Base-by-base conservation (phyloP, 2,888 invertebrate genomes). In the Danaus chrysippus region DNA sequence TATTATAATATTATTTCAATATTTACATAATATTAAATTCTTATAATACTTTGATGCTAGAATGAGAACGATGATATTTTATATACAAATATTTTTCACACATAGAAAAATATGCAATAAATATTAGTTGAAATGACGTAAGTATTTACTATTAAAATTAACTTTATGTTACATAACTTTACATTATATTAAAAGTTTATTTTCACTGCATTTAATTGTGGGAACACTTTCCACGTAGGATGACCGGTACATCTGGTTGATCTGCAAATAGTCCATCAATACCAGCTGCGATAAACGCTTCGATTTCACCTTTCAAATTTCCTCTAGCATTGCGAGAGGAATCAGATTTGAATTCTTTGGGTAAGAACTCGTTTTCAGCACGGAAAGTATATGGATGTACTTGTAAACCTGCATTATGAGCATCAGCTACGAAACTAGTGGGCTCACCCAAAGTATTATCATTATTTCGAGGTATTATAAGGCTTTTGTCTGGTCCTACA, bases 311-410 rank as follows among this genome's bases (percentile, higher is more conserved):
- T 15, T 61, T 76, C 53, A 82, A 74, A 62, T 90, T 72, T 11
- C 90, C 90, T 13, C 81, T 73, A 3, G 81, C 82, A 43, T 72
- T 69, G 15, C 71, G 71, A 0, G 79, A 79, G 3, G 73, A 19
- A 1, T 71, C 69, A 55, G 76, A 83, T 10, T 75, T 78, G 61
- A 79, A 89, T 63, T 90, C 87, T 10, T 72, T 73, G 3, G 90
- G 90, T 1, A 91, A 74, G 66, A 71, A 91, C 0, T 63, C 43
- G 61, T 88, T 88, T 68, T 90, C 90, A 15, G 88, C 81, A 0
- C 90, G 79, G 66, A 89, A 89, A 0, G 90, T 90, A 65, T 83
- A 90, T 0, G 89, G 87, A 57, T 90, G 89, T 1, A 91, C 89
- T 67, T 87, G 84, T 8, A 90, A 71, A 1, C 86, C 84, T n/a